These are phyloP conservation scores for Calonectris borealis DNA, from an alignment of 2,113 vertebrate genomes.

Conservation along the genomic window DNA sequence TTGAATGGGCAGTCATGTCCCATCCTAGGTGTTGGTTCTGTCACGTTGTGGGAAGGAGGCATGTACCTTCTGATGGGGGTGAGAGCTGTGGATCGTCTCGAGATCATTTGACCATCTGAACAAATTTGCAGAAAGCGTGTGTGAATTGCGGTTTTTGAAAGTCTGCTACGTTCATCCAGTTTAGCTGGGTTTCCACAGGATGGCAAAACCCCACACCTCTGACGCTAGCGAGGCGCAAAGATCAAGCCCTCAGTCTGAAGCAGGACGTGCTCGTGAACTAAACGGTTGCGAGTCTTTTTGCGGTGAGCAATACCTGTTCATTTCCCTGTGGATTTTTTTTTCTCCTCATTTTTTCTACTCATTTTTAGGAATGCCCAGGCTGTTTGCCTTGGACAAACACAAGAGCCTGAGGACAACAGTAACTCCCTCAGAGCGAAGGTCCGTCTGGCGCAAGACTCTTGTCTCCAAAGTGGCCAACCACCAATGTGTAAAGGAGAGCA, in stretches of 20 bases:
- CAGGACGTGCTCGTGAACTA: neutral
- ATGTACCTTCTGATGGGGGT: neutral
- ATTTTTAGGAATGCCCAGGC: neutral
- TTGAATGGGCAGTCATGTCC: too few relatives aligned
- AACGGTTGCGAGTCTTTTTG: neutral
- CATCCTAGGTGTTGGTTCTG: neutral
- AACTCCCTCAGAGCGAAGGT: neutral
- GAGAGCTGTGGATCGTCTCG: neutral
- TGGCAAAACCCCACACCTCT: neutral
- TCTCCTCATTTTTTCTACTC: too few relatives aligned
- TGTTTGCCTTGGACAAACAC: neutral
- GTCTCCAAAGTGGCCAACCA: neutral
- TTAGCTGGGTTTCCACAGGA: neutral
- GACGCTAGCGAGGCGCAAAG: too few relatives aligned
- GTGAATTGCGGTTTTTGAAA: neutral
- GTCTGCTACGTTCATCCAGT: neutral
- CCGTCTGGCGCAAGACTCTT: neutral
- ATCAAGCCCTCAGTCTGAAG: too few relatives aligned
- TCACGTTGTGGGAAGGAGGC: neutral
- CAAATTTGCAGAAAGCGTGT: neutral
- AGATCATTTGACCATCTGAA: neutral
- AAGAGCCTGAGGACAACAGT: neutral
- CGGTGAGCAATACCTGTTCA: neutral
- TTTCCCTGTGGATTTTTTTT: neutral
- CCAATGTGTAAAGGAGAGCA: neutral